phyloP scores from a whole-genome alignment of 92 coral and sea anemone species.

The Muricea muricata region DNA sequence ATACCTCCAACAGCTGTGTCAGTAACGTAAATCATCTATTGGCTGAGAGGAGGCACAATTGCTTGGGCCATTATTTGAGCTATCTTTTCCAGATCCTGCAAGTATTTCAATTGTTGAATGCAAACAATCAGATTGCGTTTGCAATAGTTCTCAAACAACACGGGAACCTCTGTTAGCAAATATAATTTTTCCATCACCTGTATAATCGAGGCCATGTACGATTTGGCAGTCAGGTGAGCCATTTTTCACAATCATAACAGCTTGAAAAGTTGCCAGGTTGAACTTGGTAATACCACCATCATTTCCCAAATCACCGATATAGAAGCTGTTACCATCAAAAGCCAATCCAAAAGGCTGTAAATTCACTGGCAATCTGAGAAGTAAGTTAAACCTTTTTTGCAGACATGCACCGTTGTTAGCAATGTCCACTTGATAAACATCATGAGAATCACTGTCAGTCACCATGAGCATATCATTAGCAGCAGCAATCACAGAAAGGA shows the following conservation, averaged over 20 bases:
- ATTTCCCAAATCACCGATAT: constrained; percentile 37
- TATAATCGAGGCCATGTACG: constrained; percentile 47
- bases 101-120: constrained; percentile 7
- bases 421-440: constrained; percentile 43
- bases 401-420: constrained; percentile 56
- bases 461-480: constrained; percentile 40
- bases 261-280: constrained; percentile 30
- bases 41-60: constrained; percentile 55
- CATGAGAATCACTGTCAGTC: constrained; percentile 25
- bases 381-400: constrained; percentile 29
- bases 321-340: constrained; percentile 13
- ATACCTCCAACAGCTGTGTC: constrained; percentile 64
- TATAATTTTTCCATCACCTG: constrained; percentile 9
- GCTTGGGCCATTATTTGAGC: constrained; percentile 51
- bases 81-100: constrained; percentile 52
- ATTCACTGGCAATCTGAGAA: constrained; percentile 35
- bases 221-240: constrained; percentile 46
- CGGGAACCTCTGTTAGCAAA: constrained; percentile 60
- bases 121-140: background rate
- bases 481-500: background rate
- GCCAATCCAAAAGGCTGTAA: constrained; percentile 44
- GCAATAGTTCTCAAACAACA: constrained; percentile 10
- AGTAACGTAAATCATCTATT: constrained; percentile 49
- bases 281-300: constrained; percentile 51
- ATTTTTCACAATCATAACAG: constrained; percentile 39